phyloP scores from a whole-genome alignment of 2,888 invertebrate genomes.

The Drosophila vallismaia region DNA sequence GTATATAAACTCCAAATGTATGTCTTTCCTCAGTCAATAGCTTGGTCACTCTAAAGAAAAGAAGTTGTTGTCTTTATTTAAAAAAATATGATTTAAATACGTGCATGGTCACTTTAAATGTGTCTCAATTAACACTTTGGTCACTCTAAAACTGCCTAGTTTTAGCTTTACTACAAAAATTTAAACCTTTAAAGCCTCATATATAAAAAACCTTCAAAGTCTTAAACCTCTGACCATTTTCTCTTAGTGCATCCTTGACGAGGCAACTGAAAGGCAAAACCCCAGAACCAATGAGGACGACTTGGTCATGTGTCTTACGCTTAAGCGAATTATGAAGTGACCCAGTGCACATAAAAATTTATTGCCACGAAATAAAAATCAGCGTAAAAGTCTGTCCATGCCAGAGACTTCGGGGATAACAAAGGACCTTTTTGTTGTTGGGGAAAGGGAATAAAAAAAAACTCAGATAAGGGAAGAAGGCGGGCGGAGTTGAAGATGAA shows the following conservation, averaged over 20 bases:
- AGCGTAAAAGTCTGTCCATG: conserved; percentile 74
- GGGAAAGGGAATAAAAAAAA: not conserved
- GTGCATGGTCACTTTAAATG: not conserved
- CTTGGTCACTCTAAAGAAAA: not conserved
- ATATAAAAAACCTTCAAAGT: not conserved
- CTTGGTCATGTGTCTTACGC: conserved; percentile 65
- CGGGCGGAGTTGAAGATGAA: conserved; percentile 60
- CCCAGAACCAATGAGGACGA: conserved; percentile 9
- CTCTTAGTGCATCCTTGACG: conserved; percentile 42
- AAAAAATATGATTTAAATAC: too few species aligned
- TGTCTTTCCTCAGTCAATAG: too few species aligned
- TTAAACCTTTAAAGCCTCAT: not conserved
- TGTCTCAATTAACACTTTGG: not conserved
- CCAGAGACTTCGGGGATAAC: conserved; percentile 5
- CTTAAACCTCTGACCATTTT: not conserved
- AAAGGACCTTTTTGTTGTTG: not conserved
- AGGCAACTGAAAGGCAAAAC: conserved; percentile 6
- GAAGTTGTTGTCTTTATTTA: too few species aligned
- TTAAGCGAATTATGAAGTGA: conserved; percentile 81
- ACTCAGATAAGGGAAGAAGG: not conserved
- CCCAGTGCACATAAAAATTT: conserved; percentile 82
- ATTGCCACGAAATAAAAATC: conserved; percentile 80
- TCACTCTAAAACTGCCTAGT: not conserved
- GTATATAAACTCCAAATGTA: too few species aligned
- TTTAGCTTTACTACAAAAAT: not conserved